Conservation (phyloP, 2,888 invertebrate genomes). For the Heterodera filipjevi region DNA sequence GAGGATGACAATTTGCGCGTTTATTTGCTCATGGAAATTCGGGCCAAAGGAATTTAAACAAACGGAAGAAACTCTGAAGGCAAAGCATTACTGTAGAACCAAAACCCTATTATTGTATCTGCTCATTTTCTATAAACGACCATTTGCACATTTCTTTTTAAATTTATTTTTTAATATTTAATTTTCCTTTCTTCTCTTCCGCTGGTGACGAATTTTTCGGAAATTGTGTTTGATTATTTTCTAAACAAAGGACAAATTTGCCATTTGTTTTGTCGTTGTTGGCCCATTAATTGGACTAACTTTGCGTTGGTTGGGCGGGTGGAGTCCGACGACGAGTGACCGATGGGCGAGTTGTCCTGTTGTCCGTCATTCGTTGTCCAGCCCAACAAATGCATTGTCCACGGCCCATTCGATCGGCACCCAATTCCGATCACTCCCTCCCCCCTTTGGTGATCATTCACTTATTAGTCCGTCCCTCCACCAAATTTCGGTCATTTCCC, state of each 20-base stretch:
- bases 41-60: conserved; percentile 21
- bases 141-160: too few relatives aligned
- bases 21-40: conserved; percentile 24
- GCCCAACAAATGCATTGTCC: background rate
- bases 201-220: background rate
- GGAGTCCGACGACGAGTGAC: background rate
- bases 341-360: too few relatives aligned
- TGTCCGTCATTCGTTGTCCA: conserved; percentile 8
- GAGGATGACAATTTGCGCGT: conserved; percentile 22
- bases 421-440: background rate
- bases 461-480: conserved; percentile 5
- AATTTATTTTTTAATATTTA: background rate
- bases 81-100: too few relatives aligned
- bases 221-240: background rate
- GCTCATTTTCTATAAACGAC: too few relatives aligned
- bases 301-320: background rate
- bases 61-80: too few relatives aligned
- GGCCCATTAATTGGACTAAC: background rate
- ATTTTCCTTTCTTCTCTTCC: background rate
- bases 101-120: too few relatives aligned
- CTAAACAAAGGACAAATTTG: too few relatives aligned
- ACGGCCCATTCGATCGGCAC: background rate
- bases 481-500: background rate
- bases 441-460: background rate
- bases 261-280: too few relatives aligned